These are phyloP conservation scores for Panonychus citri DNA, from an alignment of 1,140 invertebrate species.

Conservation along the genomic window DNA sequence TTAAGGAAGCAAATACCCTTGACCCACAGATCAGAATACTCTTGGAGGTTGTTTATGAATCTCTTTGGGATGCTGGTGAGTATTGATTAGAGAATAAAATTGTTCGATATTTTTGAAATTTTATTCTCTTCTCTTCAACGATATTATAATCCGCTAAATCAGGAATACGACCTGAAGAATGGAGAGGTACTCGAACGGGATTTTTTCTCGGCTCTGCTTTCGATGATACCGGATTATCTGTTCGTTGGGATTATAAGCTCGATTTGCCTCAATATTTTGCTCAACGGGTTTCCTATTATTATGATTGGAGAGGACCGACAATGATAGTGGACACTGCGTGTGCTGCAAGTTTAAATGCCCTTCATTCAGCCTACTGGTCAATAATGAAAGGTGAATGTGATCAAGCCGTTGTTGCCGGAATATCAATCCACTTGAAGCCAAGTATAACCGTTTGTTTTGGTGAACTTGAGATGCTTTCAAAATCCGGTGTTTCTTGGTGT, in stretches of 20 bases:
- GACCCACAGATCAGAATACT: conserved; percentile 70
- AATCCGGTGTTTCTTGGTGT: background rate
- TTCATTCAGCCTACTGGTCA: background rate
- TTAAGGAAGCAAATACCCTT: background rate
- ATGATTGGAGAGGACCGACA: background rate
- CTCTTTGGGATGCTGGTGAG: conserved; percentile 68
- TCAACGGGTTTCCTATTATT: background rate
- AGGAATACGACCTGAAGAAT: background rate
- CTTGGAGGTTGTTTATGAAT: conserved; percentile 74
- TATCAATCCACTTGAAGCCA: conserved; percentile 56
- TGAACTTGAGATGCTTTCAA: background rate
- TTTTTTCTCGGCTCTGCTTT: background rate
- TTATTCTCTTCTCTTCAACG: too few relatives aligned
- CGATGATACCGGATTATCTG: background rate
- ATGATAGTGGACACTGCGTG: background rate
- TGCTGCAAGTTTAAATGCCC: background rate
- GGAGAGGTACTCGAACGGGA: background rate
- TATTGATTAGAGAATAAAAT: too few relatives aligned
- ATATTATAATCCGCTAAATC: background rate
- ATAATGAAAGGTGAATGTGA: background rate
- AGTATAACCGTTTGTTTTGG: conserved; percentile 8
- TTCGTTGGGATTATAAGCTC: background rate
- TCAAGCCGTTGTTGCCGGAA: conserved; percentile 19
- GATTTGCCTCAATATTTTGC: background rate
- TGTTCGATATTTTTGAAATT: too few relatives aligned